Conservation (phyloP, 1,140 invertebrate genomes). For the Drosophila orena region DNA sequence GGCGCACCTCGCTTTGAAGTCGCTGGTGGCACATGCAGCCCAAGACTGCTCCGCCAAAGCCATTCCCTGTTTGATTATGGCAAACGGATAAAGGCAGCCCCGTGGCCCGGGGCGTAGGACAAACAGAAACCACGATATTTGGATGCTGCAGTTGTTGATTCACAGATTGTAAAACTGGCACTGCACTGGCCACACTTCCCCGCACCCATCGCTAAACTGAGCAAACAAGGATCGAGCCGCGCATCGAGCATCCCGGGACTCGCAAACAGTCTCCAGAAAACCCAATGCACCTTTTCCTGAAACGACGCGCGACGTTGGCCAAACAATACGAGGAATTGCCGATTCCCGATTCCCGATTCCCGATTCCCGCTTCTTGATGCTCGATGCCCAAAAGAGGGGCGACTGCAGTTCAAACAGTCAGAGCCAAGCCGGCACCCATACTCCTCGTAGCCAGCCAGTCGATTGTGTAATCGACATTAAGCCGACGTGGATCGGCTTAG, state of each 20-base stretch:
- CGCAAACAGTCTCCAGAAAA: constrained; percentile 26
- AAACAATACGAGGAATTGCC: constrained; percentile 59
- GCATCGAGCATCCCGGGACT: constrained; percentile 47
- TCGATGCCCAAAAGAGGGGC: constrained; percentile 8
- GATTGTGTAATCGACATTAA: constrained; percentile 74
- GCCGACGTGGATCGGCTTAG: constrained; percentile 60
- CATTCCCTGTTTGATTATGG: constrained; percentile 75
- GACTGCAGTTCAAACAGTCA: constrained; percentile 31
- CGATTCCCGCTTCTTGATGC: too few species aligned
- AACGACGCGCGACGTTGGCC: constrained; percentile 66
- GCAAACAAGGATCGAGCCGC: constrained; percentile 55
- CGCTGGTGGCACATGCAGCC: constrained; percentile 54
- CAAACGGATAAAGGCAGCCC: constrained; percentile 67
- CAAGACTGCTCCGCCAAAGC: constrained; percentile 67
- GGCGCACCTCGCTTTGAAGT: constrained; percentile 69
- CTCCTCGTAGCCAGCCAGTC: constrained; percentile 8
- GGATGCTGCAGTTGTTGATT: constrained; percentile 49
- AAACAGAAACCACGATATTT: constrained; percentile 50
- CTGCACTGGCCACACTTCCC: constrained; percentile 43
- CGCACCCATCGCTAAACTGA: constrained; percentile 47
- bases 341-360: constrained; percentile 16
- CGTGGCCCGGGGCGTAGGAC: constrained; percentile 33
- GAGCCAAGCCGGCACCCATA: constrained; percentile 1
- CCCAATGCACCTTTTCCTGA: constrained; percentile 46
- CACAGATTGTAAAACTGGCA: constrained; percentile 52